Evolutionary conservation across 2,888 invertebrate species (phyloP).

Genomic region (Stictocephala bisonia): DNA sequence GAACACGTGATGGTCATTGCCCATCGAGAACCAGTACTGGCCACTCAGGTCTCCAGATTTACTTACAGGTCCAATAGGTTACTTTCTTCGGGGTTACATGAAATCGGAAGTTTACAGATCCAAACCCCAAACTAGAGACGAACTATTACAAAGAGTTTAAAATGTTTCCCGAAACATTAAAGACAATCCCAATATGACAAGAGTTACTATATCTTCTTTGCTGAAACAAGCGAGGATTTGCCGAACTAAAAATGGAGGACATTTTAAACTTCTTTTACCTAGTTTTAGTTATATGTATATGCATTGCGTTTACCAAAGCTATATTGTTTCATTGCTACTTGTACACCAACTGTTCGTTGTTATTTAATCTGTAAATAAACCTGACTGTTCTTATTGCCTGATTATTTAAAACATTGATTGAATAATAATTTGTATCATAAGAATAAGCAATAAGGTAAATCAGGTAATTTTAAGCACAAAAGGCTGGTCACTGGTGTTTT

Average conservation of each 20-base stretch:
- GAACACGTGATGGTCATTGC: conserved; percentile 8
- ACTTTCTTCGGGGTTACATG: conserved; percentile 5
- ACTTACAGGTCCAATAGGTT: background rate
- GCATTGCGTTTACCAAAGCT: no score
- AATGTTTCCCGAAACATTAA: background rate
- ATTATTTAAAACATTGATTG: no score
- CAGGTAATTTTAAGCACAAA: no score
- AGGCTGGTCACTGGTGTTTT: no score
- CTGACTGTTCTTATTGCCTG: no score
- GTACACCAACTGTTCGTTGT: no score
- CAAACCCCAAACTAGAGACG: background rate
- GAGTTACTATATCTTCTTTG: conserved; percentile 1
- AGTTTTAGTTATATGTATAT: no score
- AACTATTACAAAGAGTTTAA: background rate
- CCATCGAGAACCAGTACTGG: conserved; percentile 12
- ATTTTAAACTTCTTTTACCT: background rate
- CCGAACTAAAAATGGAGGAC: background rate
- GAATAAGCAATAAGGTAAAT: no score
- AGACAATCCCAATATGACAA: background rate
- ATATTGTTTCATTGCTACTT: no score
- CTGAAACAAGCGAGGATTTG: background rate
- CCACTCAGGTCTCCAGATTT: background rate
- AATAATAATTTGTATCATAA: no score
- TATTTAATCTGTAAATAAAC: no score
- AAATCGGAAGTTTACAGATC: background rate